phyloP scores from a whole-genome alignment of 2,888 invertebrate genomes.

The Chrysodeixis includens region DNA sequence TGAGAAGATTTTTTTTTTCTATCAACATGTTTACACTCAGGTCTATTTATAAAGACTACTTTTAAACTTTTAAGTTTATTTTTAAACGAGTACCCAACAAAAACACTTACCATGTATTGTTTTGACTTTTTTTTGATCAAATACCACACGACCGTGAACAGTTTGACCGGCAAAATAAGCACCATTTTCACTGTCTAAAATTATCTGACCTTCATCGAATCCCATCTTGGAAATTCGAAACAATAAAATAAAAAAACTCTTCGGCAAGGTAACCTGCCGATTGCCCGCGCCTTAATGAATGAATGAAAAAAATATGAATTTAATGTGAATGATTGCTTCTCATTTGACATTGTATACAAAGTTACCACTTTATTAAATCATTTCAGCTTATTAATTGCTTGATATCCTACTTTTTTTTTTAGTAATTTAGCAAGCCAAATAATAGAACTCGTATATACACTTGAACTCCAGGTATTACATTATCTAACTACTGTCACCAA shows the following conservation, averaged over 20 bases:
- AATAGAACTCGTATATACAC: too few relatives aligned
- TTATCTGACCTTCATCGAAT: slow-evolving; percentile 75
- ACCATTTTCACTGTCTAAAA: slow-evolving; percentile 74
- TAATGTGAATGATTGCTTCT: neutral
- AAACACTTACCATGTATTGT: slow-evolving; percentile 77
- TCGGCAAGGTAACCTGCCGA: neutral
- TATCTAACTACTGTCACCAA: too few relatives aligned
- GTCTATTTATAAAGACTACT: slow-evolving; percentile 21
- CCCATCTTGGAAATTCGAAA: slow-evolving; percentile 69
- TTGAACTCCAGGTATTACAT: too few relatives aligned
- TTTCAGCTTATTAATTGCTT: too few relatives aligned
- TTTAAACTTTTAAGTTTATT: slow-evolving; percentile 12
- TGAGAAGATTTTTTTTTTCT: too few relatives aligned
- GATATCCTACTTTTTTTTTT: too few relatives aligned
- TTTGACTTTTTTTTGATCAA: slow-evolving; percentile 75
- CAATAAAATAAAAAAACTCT: slow-evolving; percentile 1
- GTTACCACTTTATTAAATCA: too few relatives aligned
- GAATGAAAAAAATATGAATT: neutral
- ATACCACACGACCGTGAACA: slow-evolving; percentile 74
- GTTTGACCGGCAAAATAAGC: slow-evolving; percentile 78
- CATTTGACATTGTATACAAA: neutral
- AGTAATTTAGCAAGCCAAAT: too few relatives aligned
- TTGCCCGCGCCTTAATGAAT: neutral
- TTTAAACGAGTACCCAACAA: too few relatives aligned
- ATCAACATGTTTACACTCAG: too few relatives aligned